These are phyloP conservation scores for Gymnosoma rotundatum DNA, from an alignment of 2,888 invertebrate genomes.

Conservation along the genomic window DNA sequence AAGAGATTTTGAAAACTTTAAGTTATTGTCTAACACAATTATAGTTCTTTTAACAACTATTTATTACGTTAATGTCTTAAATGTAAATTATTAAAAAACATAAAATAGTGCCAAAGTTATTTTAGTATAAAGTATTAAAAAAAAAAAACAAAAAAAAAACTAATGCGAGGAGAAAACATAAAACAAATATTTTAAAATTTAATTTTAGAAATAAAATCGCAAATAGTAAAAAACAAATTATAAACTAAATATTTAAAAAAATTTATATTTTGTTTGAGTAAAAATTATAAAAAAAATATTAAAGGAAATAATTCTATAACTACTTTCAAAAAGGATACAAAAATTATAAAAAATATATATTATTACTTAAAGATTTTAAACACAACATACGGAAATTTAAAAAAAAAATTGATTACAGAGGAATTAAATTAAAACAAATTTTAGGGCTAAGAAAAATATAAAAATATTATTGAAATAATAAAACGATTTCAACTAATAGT, in stretches of 20 bases:
- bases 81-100: constrained; percentile 42
- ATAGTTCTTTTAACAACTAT: neutral
- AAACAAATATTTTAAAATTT: constrained; percentile 52
- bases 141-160: constrained; percentile 26
- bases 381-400: constrained; percentile 26
- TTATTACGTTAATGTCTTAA: constrained; percentile 14
- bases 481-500: neutral
- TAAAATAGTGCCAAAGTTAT: constrained; percentile 69
- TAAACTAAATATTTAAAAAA: constrained; percentile 13
- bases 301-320: constrained; percentile 51
- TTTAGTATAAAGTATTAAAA: constrained; percentile 57
- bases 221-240: constrained; percentile 25
- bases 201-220: constrained; percentile 40
- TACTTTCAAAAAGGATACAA: constrained; percentile 62
- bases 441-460: constrained; percentile 55
- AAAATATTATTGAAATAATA: constrained; percentile 69
- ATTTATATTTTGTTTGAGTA: constrained; percentile 31
- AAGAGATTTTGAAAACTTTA: neutral
- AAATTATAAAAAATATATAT: constrained; percentile 6
- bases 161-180: constrained; percentile 37
- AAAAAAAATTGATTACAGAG: constrained; percentile 50
- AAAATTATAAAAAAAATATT: constrained; percentile 27
- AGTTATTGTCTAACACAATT: constrained; percentile 11
- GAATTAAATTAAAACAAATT: constrained; percentile 60
- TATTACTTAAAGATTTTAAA: constrained; percentile 52